Base-by-base conservation (phyloP, 2,113 vertebrate species). In the Holacanthus passer region DNA sequence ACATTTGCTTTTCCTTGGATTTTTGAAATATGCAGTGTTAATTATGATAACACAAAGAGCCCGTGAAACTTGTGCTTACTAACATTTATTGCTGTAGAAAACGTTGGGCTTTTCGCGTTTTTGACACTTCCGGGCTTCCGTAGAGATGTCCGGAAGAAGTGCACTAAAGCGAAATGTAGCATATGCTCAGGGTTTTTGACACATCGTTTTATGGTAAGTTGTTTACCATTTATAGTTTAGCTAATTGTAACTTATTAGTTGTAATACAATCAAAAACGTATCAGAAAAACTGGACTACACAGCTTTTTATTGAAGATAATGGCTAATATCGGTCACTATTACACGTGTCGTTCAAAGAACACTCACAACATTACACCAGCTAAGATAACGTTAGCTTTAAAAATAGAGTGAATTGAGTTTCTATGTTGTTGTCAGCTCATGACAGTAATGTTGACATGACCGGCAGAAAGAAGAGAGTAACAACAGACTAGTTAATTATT, bases 101-200 rank as follows among this genome's bases (percentile, higher is more conserved):
- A 24, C 13, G 3, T 0, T 0, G 20, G 17, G 11, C n/a, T n/a
- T n/a, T n/a, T n/a, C n/a, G 35, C 16, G 1, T 52, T 78, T 0
- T 64, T 77, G 83, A 24, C 12, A 1, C 79, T 45, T 31, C 5
- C 43, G 27, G 79, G 81, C 72, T 90, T 80, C 92, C 90, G 89
- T 93, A 92, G 65, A 3, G 14, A 7, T 47, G 50, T 66, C 29
- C 56, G 64, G 45, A 35, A 19, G 52, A 55, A 69, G 17, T 1
- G 6, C 0, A 5, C n/a, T n/a, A n/a, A n/a, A n/a, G n/a, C n/a
- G n/a, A n/a, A n/a, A 1, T 1, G 8, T 9, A 45, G 8, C 13
- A 1, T 20, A 16, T 2, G 39, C n/a, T 29, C 7, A 2, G 14
- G 56, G 4, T 8, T 13, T 32, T 5, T 0, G 24, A 5, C 10